These are phyloP conservation scores for Drosophila hydei DNA, from an alignment of 1,140 invertebrate species.

Conservation along the genomic window DNA sequence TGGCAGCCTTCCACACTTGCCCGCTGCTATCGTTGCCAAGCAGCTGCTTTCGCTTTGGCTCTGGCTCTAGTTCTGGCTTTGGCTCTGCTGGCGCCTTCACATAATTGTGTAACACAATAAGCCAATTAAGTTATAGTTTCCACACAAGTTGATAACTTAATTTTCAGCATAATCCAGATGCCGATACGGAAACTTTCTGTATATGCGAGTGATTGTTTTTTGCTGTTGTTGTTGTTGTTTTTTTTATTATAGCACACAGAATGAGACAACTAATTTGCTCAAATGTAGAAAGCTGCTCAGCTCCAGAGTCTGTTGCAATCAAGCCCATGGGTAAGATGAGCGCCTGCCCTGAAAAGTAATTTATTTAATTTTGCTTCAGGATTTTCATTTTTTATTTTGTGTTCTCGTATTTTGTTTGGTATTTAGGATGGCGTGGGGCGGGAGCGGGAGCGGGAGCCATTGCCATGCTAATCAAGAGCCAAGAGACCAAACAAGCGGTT, in stretches of 20 bases:
- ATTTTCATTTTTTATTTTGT: slow-evolving; percentile 33
- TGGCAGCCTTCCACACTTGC: slow-evolving; percentile 11
- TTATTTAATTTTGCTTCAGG: slow-evolving; percentile 62
- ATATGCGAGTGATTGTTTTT: slow-evolving; percentile 11
- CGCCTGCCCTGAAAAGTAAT: slow-evolving; percentile 45
- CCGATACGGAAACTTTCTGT: slow-evolving; percentile 32
- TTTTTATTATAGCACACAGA: neutral
- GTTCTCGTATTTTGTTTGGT: slow-evolving; percentile 2
- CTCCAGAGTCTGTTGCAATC: neutral
- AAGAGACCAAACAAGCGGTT: slow-evolving; percentile 49
- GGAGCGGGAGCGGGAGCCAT: slow-evolving; percentile 3
- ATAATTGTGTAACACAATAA: slow-evolving; percentile 69
- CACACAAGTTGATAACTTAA: slow-evolving; percentile 65
- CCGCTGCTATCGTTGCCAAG: slow-evolving; percentile 9
- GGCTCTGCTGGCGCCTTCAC: slow-evolving; percentile 3
- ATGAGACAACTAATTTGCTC: slow-evolving; percentile 55
- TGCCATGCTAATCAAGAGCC: slow-evolving; percentile 74
- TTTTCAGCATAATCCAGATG: slow-evolving; percentile 50
- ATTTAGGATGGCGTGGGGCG: neutral
- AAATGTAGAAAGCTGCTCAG: slow-evolving; percentile 24
- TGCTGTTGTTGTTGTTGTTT: neutral
- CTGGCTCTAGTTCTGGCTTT: neutral
- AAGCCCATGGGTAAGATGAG: slow-evolving; percentile 12
- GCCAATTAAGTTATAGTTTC: slow-evolving; percentile 56
- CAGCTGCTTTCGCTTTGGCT: slow-evolving; percentile 20